Conservation (phyloP, 2,888 invertebrate genomes). For the Rotaria macrura region DNA sequence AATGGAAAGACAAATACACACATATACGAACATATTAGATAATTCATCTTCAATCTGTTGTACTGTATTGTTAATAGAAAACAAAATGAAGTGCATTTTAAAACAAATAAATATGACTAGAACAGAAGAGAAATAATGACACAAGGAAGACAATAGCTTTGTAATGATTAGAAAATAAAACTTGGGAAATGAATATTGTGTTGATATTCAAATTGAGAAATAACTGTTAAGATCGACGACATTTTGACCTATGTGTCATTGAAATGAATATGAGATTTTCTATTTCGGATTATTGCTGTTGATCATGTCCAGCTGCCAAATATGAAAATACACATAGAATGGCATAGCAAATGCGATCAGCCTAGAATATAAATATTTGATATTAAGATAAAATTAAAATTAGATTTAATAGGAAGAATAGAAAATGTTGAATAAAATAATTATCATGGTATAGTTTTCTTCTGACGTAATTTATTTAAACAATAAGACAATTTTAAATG, state of each 20-base stretch:
- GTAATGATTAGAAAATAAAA: no score
- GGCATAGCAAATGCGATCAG: conserved; percentile 97
- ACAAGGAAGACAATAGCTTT: neutral
- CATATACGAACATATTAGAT: neutral
- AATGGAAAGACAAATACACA: neutral
- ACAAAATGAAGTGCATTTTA: neutral
- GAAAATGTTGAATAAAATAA: no score
- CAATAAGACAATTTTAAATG: no score
- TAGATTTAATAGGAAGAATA: no score
- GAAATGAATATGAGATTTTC: neutral
- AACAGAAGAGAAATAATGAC: neutral
- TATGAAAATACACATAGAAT: conserved; percentile 98
- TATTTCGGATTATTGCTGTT: neutral
- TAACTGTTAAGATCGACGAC: neutral
- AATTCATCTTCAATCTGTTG: neutral
- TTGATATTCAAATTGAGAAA: no score
- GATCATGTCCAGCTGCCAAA: conserved; percentile 63
- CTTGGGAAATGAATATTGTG: no score
- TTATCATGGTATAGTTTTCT: no score
- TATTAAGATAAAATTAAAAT: neutral
- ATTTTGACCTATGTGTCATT: neutral
- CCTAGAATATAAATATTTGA: conserved; percentile 44
- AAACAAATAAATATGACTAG: neutral
- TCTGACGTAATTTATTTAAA: no score
- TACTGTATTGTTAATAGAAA: neutral